Conservation (phyloP, 2,797 vertebrate genomes). For the Anableps anableps region DNA sequence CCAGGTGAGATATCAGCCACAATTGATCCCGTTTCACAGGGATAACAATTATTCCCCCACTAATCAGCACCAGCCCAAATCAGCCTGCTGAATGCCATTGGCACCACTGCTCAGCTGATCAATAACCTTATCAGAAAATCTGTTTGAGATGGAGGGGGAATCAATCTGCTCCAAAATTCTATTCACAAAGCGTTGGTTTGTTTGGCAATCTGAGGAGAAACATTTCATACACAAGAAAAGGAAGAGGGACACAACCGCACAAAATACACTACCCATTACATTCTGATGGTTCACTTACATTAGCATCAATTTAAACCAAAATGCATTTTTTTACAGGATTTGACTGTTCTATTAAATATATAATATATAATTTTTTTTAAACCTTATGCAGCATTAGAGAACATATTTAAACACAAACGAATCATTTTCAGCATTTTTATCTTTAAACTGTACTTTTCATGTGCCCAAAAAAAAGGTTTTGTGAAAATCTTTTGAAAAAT, state of each 20-base stretch:
- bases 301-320: not conserved
- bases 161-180: conserved; percentile 88
- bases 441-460: not conserved
- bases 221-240: conserved; percentile 40
- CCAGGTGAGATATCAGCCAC: conserved; percentile 83
- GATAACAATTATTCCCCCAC: conserved; percentile 97
- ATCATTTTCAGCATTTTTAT: not conserved
- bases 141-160: conserved; percentile 78
- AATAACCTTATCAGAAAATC: conserved; percentile 92
- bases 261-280: not conserved
- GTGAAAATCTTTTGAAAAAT: not conserved
- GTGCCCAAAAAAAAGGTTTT: not conserved
- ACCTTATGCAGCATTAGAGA: not conserved
- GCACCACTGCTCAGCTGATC: conserved; percentile 83
- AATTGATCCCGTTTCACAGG: conserved; percentile 91
- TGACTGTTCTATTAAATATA: not conserved
- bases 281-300: conserved; percentile 1
- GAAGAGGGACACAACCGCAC: not conserved
- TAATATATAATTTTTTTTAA: not conserved
- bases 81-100: conserved; percentile 92
- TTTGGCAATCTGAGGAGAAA: conserved; percentile 78
- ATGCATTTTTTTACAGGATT: not conserved
- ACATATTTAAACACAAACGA: not conserved
- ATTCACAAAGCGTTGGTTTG: conserved; percentile 84
- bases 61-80: conserved; percentile 90